A percentile compares a stretch with the other conserved stretches of the same genome.
Conservation (phyloP, 2,888 invertebrate genomes). For the Chymomyza fuscimana region DNA sequence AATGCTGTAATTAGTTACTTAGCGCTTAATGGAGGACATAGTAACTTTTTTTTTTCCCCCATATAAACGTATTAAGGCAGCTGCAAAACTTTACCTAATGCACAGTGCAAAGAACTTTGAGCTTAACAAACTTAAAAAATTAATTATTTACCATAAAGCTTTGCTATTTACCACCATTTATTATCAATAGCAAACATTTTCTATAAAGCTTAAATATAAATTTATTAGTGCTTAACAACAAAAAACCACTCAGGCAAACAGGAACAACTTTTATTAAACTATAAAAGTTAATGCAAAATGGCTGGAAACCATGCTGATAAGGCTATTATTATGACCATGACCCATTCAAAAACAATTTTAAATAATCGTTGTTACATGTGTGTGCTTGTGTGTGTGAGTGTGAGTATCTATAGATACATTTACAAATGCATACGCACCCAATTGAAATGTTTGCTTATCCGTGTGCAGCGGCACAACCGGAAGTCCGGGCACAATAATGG, state of each 20-base stretch:
- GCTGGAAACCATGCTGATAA: background rate
- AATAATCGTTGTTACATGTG: background rate
- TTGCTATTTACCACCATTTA: too few species aligned
- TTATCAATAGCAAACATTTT: background rate
- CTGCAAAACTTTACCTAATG: too few species aligned
- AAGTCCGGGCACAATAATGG: conserved; percentile 92
- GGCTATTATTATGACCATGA: background rate
- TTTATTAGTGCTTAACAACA: too few species aligned
- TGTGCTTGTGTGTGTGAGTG: background rate
- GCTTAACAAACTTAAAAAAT: too few species aligned
- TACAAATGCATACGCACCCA: conserved; percentile 78
- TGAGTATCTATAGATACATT: background rate
- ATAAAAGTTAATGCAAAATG: conserved; percentile 3
- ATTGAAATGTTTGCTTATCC: conserved; percentile 83
- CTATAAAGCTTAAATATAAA: background rate
- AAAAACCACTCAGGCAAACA: background rate
- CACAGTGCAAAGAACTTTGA: too few species aligned
- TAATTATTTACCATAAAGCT: too few species aligned
- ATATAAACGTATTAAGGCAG: too few species aligned
- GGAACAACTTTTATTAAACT: background rate
- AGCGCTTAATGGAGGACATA: too few species aligned
- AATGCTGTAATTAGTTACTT: too few species aligned
- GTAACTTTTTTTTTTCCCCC: too few species aligned
- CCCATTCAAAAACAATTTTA: background rate
- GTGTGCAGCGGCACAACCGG: conserved; percentile 89